Conservation (phyloP, 2,113 vertebrate species). For the Nibea coibor region DNA sequence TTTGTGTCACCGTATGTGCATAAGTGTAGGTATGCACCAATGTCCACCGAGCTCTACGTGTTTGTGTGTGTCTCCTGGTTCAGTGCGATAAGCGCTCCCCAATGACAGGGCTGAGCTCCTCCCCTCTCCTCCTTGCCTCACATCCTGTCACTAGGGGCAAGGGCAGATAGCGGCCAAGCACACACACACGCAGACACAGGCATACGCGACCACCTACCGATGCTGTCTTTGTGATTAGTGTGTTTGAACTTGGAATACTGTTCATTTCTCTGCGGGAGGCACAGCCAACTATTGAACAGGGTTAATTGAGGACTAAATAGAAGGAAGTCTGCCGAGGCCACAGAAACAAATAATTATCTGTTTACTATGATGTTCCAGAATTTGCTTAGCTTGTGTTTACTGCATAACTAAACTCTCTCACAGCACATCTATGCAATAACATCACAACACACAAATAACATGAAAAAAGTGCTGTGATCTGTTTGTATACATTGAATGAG, state of each 20-base stretch:
- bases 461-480: neutral
- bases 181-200: constrained; percentile 6
- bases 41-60: constrained; percentile 23
- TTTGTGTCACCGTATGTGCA: neutral
- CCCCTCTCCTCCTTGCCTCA: constrained; percentile 47
- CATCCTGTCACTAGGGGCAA: constrained; percentile 69
- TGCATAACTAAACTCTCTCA: constrained; percentile 1
- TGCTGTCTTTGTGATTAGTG: constrained; percentile 53
- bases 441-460: neutral
- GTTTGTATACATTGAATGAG: constrained; percentile 21
- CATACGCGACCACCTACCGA: constrained; percentile 38
- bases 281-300: constrained; percentile 42
- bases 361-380: neutral
- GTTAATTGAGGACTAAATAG: constrained; percentile 57
- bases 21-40: constrained; percentile 8
- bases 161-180: constrained; percentile 60
- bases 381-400: neutral
- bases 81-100: constrained; percentile 70
- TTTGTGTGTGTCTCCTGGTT: constrained; percentile 64
- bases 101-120: constrained; percentile 51
- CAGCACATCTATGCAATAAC: neutral
- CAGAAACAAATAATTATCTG: constrained; percentile 27
- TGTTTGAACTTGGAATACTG: constrained; percentile 55
- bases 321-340: constrained; percentile 30
- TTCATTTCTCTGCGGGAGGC: constrained; percentile 46